These are phyloP conservation scores for Lapara coniferarum DNA, from an alignment of 2,888 invertebrate species.

Conservation along the genomic window DNA sequence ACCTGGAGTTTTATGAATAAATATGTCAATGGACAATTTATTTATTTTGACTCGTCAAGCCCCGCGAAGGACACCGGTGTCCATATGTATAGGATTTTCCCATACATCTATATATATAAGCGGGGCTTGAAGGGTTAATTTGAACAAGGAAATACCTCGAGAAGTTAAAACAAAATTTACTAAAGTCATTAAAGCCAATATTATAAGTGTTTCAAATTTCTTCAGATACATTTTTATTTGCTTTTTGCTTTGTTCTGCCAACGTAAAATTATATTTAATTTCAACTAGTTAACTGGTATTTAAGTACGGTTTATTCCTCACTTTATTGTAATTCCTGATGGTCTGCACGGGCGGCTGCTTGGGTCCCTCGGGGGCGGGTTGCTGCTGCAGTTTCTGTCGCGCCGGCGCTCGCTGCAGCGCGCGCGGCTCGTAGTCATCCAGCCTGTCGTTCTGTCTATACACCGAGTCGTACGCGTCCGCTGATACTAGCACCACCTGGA, in stretches of 20 bases:
- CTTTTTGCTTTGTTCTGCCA: too few species aligned
- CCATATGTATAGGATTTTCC: too few species aligned
- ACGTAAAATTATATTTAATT: too few species aligned
- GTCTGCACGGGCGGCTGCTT: conserved; percentile 92
- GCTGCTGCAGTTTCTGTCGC: conserved; percentile 53
- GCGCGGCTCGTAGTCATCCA: conserved; percentile 71
- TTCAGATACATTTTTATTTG: too few species aligned
- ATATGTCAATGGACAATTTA: background rate
- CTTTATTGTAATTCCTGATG: conserved; percentile 91
- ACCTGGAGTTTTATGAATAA: conserved; percentile 64
- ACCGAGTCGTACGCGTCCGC: conserved; percentile 70
- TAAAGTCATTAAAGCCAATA: too few species aligned
- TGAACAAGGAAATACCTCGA: too few species aligned
- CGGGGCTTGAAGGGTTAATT: too few species aligned
- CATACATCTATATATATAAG: too few species aligned
- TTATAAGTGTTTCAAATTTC: too few species aligned
- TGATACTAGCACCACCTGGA: conserved; percentile 75
- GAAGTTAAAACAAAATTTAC: too few species aligned
- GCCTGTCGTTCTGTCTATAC: conserved; percentile 69
- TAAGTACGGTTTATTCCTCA: conserved; percentile 30
- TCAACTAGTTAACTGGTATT: background rate
- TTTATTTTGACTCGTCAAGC: too few species aligned
- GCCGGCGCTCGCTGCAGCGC: conserved; percentile 51
- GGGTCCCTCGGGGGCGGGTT: conserved; percentile 73
- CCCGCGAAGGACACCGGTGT: too few species aligned